Percentiles rank a stretch among this genome's conserved stretches.
Evolutionary conservation across 2,113 vertebrate genomes (phyloP).

Genomic region (Lagopus muta): DNA sequence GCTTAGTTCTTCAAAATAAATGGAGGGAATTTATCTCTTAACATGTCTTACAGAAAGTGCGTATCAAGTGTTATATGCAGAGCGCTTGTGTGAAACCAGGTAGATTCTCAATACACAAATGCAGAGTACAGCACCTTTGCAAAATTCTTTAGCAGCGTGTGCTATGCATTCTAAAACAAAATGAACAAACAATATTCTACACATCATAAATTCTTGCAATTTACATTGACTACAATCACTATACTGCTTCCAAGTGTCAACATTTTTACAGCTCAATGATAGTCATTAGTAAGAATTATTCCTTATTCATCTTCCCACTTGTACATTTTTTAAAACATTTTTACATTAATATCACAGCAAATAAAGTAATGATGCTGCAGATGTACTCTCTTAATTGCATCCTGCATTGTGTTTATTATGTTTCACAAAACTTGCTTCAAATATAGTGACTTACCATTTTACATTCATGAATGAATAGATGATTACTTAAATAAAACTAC

Average conservation of each 20-base stretch:
- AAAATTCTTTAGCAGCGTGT: neutral
- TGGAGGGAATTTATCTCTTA: neutral
- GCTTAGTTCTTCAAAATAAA: neutral
- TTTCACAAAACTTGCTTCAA: neutral
- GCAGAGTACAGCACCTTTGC: neutral
- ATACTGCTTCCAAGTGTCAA: neutral
- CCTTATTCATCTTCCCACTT: slow-evolving; percentile 23
- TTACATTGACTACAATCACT: rapidly evolving
- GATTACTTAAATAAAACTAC: neutral
- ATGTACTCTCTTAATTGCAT: slow-evolving; percentile 9
- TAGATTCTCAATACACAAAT: neutral
- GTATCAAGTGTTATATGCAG: neutral
- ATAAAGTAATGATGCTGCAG: slow-evolving; percentile 24
- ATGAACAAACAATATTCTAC: neutral
- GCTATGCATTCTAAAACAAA: neutral
- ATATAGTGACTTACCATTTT: neutral
- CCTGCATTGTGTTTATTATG: neutral
- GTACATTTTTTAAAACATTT: slow-evolving; percentile 29
- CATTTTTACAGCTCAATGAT: neutral
- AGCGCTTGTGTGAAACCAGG: neutral
- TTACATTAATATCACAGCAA: slow-evolving; percentile 29
- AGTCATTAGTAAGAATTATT: neutral
- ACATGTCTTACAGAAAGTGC: neutral
- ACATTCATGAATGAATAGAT: neutral
- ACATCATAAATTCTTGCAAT: neutral